Percentiles rank a stretch among this genome's conserved stretches.
Conservation (phyloP, 2,888 invertebrate genomes). For the Pammene fasciana region DNA sequence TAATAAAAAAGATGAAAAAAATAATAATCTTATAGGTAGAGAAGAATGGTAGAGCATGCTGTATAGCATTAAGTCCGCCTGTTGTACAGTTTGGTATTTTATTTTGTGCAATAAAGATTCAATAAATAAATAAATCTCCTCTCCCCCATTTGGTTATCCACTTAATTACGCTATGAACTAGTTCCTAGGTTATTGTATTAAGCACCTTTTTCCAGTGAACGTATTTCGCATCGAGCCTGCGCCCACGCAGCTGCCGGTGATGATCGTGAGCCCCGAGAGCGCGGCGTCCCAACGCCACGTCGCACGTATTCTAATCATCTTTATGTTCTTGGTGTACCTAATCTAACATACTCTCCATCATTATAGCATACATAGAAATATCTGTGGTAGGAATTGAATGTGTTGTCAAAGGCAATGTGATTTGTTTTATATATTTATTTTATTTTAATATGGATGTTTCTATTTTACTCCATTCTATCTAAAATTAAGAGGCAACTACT, state of each 20-base stretch:
- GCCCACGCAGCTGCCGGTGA: slow-evolving; percentile 75
- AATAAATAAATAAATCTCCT: background rate
- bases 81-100: too few relatives aligned
- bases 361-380: slow-evolving; percentile 28
- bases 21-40: too few relatives aligned
- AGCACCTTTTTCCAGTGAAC: slow-evolving; percentile 68
- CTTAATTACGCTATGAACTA: too few relatives aligned
- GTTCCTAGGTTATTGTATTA: background rate
- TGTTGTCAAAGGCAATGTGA: slow-evolving; percentile 10
- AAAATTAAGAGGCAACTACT: slow-evolving; percentile 13
- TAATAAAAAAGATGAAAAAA: too few relatives aligned
- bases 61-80: too few relatives aligned
- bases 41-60: too few relatives aligned
- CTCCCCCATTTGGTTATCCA: background rate
- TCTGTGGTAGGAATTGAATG: slow-evolving; percentile 39
- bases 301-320: slow-evolving; percentile 50
- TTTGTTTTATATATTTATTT: background rate
- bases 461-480: background rate
- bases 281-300: slow-evolving; percentile 53
- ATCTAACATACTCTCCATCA: slow-evolving; percentile 24
- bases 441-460: background rate
- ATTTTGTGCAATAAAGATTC: too few relatives aligned
- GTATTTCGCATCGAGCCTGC: slow-evolving; percentile 73
- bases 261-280: slow-evolving; percentile 71
- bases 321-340: slow-evolving; percentile 52